These are phyloP conservation scores for Drosophila bunnanda DNA, from an alignment of 2,888 invertebrate genomes.

Conservation along the genomic window DNA sequence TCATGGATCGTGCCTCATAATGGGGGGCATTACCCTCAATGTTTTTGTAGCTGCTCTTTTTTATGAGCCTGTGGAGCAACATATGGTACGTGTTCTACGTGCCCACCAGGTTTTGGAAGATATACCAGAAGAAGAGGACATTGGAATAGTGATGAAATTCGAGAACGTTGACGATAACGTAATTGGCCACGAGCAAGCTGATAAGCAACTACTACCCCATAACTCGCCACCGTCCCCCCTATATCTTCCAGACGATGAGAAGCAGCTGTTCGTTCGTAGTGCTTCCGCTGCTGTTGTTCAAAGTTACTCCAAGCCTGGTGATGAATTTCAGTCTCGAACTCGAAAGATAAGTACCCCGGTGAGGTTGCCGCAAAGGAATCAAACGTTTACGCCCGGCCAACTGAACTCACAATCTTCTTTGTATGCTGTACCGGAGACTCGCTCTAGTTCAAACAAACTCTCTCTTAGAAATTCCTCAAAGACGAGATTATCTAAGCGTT, in stretches of 20 bases:
- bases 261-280: constrained; percentile 87
- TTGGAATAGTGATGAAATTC: constrained; percentile 84
- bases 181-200: constrained; percentile 39
- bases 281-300: constrained; percentile 90
- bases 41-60: constrained; percentile 93
- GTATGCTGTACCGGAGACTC: constrained; percentile 89
- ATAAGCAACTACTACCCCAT: constrained; percentile 66
- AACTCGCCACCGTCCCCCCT: constrained; percentile 73
- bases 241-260: constrained; percentile 66
- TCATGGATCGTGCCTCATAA: constrained; percentile 91
- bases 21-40: constrained; percentile 93
- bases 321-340: constrained; percentile 85
- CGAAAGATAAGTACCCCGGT: constrained; percentile 87
- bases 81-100: constrained; percentile 89
- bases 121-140: constrained; percentile 83
- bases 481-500: constrained; percentile 87
- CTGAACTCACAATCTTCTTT: constrained; percentile 88
- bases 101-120: constrained; percentile 80
- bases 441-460: constrained; percentile 80
- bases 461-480: constrained; percentile 82
- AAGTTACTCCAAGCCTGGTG: constrained; percentile 85
- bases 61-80: constrained; percentile 93
- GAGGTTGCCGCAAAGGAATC: constrained; percentile 85
- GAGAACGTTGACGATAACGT: constrained; percentile 78
- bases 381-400: constrained; percentile 85